phyloP scores from a whole-genome alignment of 1,140 invertebrate species.

The Protaetia brevitarsis region DNA sequence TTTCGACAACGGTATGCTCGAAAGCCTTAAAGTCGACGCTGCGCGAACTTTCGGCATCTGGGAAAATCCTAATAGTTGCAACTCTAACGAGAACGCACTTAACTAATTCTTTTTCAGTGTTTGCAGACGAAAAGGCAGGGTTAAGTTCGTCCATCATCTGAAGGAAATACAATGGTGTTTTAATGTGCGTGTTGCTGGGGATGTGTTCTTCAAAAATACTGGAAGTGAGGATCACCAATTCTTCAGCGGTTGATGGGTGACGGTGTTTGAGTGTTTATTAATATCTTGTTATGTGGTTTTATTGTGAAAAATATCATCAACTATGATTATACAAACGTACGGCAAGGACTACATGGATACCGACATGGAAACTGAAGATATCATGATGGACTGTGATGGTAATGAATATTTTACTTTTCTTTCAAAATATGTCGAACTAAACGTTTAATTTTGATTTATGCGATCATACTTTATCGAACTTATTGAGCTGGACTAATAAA shows the following conservation, averaged over 20 bases:
- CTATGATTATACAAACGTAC: conserved; percentile 1
- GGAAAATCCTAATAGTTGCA: neutral
- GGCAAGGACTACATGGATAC: neutral
- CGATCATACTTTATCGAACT: neutral
- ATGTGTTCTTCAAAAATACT: too few relatives aligned
- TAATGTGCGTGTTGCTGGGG: too few relatives aligned
- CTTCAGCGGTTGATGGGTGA: too few relatives aligned
- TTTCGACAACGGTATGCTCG: too few relatives aligned
- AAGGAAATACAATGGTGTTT: too few relatives aligned
- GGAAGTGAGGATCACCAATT: too few relatives aligned
- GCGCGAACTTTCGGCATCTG: neutral
- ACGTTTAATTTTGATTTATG: neutral
- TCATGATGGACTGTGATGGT: conserved; percentile 14
- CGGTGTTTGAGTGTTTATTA: too few relatives aligned
- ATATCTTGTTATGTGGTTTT: too few relatives aligned
- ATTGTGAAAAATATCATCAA: too few relatives aligned
- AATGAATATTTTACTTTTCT: neutral
- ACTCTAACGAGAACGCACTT: neutral
- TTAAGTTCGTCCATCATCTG: too few relatives aligned
- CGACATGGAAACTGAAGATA: conserved; percentile 3
- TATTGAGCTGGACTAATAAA: too few relatives aligned
- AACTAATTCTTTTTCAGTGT: conserved; percentile 1
- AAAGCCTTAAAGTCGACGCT: too few relatives aligned
- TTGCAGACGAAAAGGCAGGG: neutral
- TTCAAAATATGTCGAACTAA: neutral